Evolutionary conservation across 2,113 vertebrate genomes (phyloP), one percentile per base, ranked within the genome.

Genomic region (Lycaon pictus): DNA sequence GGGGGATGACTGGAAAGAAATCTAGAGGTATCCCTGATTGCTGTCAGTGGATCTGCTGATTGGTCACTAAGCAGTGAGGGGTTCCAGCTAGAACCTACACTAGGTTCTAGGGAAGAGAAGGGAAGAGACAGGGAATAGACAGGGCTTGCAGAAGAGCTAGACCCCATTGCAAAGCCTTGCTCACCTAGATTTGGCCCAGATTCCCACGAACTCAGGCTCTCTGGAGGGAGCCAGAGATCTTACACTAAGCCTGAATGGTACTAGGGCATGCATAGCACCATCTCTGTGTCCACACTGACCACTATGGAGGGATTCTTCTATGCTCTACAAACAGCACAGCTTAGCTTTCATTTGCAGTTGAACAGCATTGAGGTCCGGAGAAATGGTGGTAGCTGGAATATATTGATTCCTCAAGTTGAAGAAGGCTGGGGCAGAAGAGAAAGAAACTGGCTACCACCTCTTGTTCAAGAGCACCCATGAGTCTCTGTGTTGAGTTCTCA

Each of bases 271-370:
- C 43, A 32, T 25, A 15, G 13, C 22, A 7, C 35, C 4, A 2
- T n/a, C 67, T 32, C 2, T 25, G 82, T 4, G 32, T 23, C 43
- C n/a, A 6, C 32, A 29, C 12, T 20, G 77, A 32, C 53, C 17
- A 0, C 32, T 6, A 0, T 15, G 35, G 23, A 37, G 58, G 72
- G 4, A 16, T 76, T 63, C 37, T 25, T 25, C 72, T 19, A 81
- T 0, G 0, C 10, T 19, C 74, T 13, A 8, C 19, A 5, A 2
- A 17, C 37, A 22, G 62, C n/a, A 7, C 32, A 1, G 23, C 2
- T 10, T 7, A 48, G 89, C 37, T 71, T 15, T 62, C 20, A 29
- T 58, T n/a, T 19, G 7, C 63, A 25, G 72, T 48, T 48, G 37
- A 3, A 58, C n/a, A 11, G 65, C 23, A 29, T 1, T 1, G 8